Evolutionary conservation across 2,888 invertebrate species (phyloP), one percentile per base, ranked within the genome.

Genomic region (Onchidella celtica): DNA sequence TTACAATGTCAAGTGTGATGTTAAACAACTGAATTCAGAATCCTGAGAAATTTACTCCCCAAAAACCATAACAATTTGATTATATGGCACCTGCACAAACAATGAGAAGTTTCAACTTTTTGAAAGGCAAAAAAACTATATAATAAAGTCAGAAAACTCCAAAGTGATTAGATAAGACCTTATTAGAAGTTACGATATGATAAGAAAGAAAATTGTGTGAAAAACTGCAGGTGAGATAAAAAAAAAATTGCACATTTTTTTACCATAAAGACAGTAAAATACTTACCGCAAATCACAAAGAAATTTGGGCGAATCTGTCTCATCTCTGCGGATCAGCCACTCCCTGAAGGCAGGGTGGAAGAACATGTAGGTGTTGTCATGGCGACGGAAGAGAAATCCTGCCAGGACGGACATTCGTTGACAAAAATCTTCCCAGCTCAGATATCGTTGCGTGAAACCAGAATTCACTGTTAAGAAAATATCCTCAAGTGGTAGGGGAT

Each of bases 341-440:
- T 99, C 99, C 95, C 99, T 96, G 94, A 99, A 97, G 3, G 98
- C 97, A 0, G 98, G 98, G 93, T 99, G 99, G 94, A 98, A 98
- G 94, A 98, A 98, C 97, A 98, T 98, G 94, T 97, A 98, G 0
- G 98, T 97, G 93, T 97, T 97, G 93, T 98, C 98, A 89, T 97
- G 95, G 75, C 98, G 95, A 40, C 97, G 97, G 79, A 98, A 96
- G 29, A 99, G 95, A 90, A 98, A 97, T 73, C 97, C 97, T 76
- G 96, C 95, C 47, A 99, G 95, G 84, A 96, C 94, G 90, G 97
- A 96, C 92, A 99, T 97, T 91, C 97, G 95, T 91, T 97, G 96
- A 86, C 97, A 95, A 92, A 98, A 98, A 87, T 98, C 98, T 82
- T 96, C 96, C 97, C 97, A 98, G 1, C 96, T 95, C 82, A 98